phyloP scores from a whole-genome alignment of 2,888 invertebrate species.

The Bedellia somnulentella region DNA sequence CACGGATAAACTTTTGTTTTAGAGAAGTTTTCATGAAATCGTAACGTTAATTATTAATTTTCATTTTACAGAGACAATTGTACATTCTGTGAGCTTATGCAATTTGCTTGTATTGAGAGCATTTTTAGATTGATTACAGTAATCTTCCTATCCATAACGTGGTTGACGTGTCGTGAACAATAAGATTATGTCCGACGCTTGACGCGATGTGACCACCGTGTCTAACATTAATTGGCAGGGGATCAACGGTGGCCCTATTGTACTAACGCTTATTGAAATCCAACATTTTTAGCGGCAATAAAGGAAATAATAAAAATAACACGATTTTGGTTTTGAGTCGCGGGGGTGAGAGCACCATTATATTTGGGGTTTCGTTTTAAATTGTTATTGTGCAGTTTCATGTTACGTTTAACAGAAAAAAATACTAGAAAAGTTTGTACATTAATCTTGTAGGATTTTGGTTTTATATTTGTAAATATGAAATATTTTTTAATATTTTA shows the following conservation, averaged over 20 bases:
- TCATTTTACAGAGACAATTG: constrained; percentile 15
- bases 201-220: constrained; percentile 50
- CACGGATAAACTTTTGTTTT: constrained; percentile 34
- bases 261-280: constrained; percentile 24
- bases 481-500: not conserved
- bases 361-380: constrained; percentile 1
- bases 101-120: not conserved
- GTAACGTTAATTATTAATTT: constrained; percentile 43
- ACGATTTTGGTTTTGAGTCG: constrained; percentile 28
- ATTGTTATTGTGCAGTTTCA: not conserved
- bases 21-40: constrained; percentile 27
- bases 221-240: constrained; percentile 57
- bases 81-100: not conserved
- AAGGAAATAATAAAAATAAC: constrained; percentile 39
- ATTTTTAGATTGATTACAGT: constrained; percentile 21
- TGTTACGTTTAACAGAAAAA: no score
- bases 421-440: no score
- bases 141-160: constrained; percentile 17
- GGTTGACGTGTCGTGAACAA: constrained; percentile 16
- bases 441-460: no score
- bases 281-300: constrained; percentile 37
- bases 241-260: constrained; percentile 26
- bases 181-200: constrained; percentile 39
- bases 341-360: constrained; percentile 27
- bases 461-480: not conserved